These are phyloP conservation scores for Apostichopus californicus DNA, from an alignment of 35 echinoderm and acorn worm genomes.

Conservation along the genomic window DNA sequence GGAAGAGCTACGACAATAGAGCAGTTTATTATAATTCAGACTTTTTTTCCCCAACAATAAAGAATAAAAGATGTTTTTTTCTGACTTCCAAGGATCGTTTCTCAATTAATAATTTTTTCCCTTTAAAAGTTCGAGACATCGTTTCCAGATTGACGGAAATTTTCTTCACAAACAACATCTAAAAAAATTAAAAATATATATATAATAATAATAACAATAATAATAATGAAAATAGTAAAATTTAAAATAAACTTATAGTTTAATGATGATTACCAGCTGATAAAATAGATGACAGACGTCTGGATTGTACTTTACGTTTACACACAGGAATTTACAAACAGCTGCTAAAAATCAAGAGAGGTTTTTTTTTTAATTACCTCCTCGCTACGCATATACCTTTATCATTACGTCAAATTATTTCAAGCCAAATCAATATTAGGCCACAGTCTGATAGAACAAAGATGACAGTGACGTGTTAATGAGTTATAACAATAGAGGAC, in stretches of 20 bases:
- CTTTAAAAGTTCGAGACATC: not conserved
- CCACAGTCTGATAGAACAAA: not conserved
- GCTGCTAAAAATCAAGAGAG: not conserved
- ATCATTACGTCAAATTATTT: not conserved
- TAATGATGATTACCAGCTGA: not conserved
- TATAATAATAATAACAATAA: not conserved
- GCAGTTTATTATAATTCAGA: too few relatives aligned
- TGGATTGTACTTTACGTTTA: not conserved
- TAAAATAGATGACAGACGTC: not conserved
- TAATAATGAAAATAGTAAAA: not conserved
- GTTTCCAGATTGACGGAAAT: not conserved
- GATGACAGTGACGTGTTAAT: not conserved
- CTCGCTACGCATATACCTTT: not conserved
- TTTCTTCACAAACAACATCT: not conserved
- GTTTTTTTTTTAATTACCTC: not conserved
- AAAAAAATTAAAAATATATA: not conserved
- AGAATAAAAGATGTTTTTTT: too few relatives aligned
- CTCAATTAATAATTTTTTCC: too few relatives aligned
- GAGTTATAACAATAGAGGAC: not conserved
- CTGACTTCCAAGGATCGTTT: too few relatives aligned
- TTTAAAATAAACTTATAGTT: not conserved
- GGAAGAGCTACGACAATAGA: too few relatives aligned
- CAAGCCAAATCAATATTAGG: not conserved
- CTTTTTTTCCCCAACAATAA: too few relatives aligned
- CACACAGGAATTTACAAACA: not conserved